A percentile compares a stretch with the other conserved stretches of the same genome.
These are phyloP conservation scores for Poeciliopsis retropinna DNA, from an alignment of 2,113 vertebrate species.

Conservation along the genomic window DNA sequence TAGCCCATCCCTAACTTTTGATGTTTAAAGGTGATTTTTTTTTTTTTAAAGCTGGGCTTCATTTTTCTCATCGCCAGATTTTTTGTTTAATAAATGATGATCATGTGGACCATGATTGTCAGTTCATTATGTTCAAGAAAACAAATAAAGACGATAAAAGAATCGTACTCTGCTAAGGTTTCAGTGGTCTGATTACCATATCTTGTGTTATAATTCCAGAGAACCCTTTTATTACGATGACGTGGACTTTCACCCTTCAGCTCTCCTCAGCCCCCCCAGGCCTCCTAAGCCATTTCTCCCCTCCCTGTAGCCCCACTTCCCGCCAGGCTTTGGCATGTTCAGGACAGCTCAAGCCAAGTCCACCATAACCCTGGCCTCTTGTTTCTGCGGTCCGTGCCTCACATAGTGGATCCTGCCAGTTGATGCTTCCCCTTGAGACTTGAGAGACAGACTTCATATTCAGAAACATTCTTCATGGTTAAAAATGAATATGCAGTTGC, in stretches of 20 bases:
- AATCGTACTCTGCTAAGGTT: background rate
- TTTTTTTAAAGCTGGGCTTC: too few relatives aligned
- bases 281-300: too few relatives aligned
- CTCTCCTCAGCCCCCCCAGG: background rate
- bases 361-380: background rate
- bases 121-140: background rate
- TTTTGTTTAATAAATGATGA: too few relatives aligned
- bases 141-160: background rate
- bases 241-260: background rate
- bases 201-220: background rate
- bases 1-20: too few relatives aligned
- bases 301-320: background rate
- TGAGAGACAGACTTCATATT: background rate
- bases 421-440: slow-evolving; percentile 11
- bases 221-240: background rate
- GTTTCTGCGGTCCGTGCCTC: background rate
- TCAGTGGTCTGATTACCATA: background rate
- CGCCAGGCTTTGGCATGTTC: slow-evolving; percentile 5
- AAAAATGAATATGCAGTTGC: background rate
- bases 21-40: too few relatives aligned
- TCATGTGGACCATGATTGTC: background rate
- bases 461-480: background rate
- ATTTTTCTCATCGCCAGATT: too few relatives aligned
- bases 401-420: background rate
- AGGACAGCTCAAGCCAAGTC: slow-evolving; percentile 3